A percentile compares a stretch with the other conserved stretches of the same genome.
These are phyloP conservation scores for Todiramphus chloris DNA, from an alignment of 2,113 vertebrate genomes.

Conservation along the genomic window DNA sequence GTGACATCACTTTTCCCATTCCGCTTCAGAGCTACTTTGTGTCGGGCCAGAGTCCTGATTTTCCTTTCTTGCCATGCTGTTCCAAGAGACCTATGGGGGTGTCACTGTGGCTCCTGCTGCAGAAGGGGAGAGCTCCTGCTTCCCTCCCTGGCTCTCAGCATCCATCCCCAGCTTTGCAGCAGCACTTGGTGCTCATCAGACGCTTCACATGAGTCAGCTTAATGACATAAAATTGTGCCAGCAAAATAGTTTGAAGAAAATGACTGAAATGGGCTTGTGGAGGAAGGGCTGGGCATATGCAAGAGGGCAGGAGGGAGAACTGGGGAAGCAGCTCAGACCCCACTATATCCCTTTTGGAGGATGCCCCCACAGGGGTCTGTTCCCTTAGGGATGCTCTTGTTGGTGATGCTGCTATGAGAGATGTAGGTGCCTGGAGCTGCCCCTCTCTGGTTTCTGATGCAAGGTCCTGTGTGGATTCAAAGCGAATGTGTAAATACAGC, in stretches of 20 bases:
- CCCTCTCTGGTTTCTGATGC: not conserved
- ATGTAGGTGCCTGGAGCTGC: not conserved
- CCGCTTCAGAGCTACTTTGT: not conserved
- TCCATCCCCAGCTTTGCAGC: not conserved
- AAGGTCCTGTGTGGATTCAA: accelerated
- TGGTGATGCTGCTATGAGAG: accelerated
- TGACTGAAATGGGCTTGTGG: not conserved
- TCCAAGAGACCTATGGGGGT: not conserved
- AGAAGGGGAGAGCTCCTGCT: not conserved
- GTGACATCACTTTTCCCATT: not conserved
- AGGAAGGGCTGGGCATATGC: not conserved
- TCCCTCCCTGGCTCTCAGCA: not conserved
- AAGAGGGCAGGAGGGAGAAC: not conserved
- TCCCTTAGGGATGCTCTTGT: not conserved
- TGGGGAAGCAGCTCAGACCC: not conserved
- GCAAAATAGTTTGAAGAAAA: not conserved
- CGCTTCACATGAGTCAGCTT: not conserved
- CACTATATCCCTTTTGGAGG: not conserved
- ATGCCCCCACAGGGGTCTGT: not conserved
- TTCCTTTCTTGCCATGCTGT: not conserved
- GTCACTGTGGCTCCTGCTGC: not conserved
- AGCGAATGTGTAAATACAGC: accelerated
- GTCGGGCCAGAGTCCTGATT: not conserved
- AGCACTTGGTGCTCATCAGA: not conserved
- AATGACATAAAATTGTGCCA: not conserved